phyloP scores from a whole-genome alignment of 2,888 invertebrate species.

The Smittia sp. region DNA sequence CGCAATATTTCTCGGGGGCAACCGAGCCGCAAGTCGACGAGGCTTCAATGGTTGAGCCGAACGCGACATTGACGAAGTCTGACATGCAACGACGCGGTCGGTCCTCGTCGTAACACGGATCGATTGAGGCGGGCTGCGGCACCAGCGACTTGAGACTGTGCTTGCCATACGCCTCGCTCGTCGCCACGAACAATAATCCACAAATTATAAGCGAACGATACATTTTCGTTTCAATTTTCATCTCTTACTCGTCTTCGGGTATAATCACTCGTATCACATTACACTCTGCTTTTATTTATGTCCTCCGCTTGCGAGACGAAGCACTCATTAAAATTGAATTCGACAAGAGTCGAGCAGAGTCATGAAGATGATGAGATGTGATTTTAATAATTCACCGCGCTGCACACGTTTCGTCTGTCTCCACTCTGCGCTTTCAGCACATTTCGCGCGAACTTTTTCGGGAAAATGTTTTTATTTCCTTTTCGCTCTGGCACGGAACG shows the following conservation, averaged over 20 bases:
- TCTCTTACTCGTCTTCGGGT: neutral
- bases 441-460: neutral
- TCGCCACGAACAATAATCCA: constrained; percentile 1
- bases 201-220: constrained; percentile 19
- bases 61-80: constrained; percentile 98
- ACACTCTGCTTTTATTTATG: constrained; percentile 14
- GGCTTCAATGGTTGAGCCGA: constrained; percentile 81
- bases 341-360: neutral
- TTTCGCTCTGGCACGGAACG: neutral
- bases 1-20: constrained; percentile 75
- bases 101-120: constrained; percentile 89
- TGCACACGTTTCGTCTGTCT: neutral
- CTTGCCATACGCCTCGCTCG: neutral
- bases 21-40: constrained; percentile 87
- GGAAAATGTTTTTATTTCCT: constrained; percentile 9
- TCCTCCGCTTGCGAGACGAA: neutral
- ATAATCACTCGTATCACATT: constrained; percentile 21
- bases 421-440: neutral
- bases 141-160: constrained; percentile 50
- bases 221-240: constrained; percentile 21
- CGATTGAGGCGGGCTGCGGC: constrained; percentile 61
- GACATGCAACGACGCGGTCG: constrained; percentile 89
- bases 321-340: constrained; percentile 23
- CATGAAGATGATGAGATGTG: neutral
- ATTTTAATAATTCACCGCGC: constrained; percentile 19